phyloP scores from a whole-genome alignment of 2,888 invertebrate genomes.

The Rhingia campestris region DNA sequence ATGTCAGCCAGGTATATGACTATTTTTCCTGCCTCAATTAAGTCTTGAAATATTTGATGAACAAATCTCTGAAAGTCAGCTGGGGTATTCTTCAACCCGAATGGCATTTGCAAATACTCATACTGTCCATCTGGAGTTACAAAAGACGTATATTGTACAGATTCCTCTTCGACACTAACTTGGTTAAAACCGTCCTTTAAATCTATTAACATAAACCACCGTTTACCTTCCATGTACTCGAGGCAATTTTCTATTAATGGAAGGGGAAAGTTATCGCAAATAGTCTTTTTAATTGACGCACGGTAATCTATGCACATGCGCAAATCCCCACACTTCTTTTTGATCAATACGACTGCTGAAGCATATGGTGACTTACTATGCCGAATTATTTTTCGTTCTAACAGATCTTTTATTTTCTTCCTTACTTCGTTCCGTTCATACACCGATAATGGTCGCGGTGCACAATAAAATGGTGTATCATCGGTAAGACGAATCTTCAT shows the following conservation, averaged over 20 bases:
- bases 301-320: too few relatives aligned
- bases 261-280: not conserved
- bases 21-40: too few relatives aligned
- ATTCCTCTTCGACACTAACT: too few relatives aligned
- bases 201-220: too few relatives aligned
- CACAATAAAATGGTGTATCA: too few relatives aligned
- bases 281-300: not conserved
- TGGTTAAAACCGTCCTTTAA: slow-evolving; percentile 19
- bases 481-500: too few relatives aligned
- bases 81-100: too few relatives aligned
- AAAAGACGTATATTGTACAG: too few relatives aligned
- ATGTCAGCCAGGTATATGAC: not conserved
- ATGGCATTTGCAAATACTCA: too few relatives aligned
- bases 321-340: not conserved
- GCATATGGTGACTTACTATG: not conserved
- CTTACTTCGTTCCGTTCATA: not conserved
- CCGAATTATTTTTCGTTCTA: slow-evolving; percentile 4
- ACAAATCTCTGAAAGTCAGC: too few relatives aligned
- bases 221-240: not conserved
- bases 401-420: not conserved
- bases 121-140: not conserved
- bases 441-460: not conserved
- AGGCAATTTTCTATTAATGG: not conserved
- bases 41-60: too few relatives aligned
- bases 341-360: not conserved